Conservation (phyloP, 2,113 vertebrate genomes). For the Tychaedon coryphoeus region DNA sequence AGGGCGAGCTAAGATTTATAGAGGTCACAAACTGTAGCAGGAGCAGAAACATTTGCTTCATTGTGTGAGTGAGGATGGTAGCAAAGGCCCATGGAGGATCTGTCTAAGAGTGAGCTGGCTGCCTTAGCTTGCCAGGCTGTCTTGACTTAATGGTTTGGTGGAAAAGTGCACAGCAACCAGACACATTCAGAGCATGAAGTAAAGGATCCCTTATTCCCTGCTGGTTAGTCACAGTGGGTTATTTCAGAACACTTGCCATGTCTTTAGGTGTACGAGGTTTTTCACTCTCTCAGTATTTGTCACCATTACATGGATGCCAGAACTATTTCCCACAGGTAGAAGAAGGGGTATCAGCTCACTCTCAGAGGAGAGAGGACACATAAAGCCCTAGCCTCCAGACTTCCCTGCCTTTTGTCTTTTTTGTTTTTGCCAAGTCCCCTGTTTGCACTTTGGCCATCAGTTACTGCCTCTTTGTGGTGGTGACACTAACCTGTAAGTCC, state of each 20-base stretch:
- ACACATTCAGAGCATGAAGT: not conserved
- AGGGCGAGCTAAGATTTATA: not conserved
- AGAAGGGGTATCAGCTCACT: not conserved
- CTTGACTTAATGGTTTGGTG: not conserved
- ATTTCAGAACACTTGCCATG: not conserved
- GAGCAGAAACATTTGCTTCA: not conserved
- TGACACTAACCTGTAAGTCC: not conserved
- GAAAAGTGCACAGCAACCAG: not conserved
- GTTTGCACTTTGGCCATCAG: fast-evolving
- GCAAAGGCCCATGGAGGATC: not conserved
- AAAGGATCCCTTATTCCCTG: not conserved
- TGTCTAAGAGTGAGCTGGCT: not conserved
- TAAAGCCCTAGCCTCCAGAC: not conserved
- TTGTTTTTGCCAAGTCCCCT: not conserved
- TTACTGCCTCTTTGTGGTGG: not conserved
- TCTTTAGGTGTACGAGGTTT: not conserved
- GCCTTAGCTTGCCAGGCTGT: not conserved
- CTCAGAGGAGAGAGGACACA: not conserved
- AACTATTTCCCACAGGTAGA: not conserved
- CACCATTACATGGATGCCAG: not conserved
- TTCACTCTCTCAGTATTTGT: not conserved
- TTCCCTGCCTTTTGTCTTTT: not conserved
- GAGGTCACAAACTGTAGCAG: not conserved
- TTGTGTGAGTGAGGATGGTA: not conserved
- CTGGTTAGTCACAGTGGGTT: not conserved